Evolutionary conservation across 2,888 invertebrate species (phyloP), one percentile per base, ranked within the genome.

Genomic region (Apodemia hepburni): DNA sequence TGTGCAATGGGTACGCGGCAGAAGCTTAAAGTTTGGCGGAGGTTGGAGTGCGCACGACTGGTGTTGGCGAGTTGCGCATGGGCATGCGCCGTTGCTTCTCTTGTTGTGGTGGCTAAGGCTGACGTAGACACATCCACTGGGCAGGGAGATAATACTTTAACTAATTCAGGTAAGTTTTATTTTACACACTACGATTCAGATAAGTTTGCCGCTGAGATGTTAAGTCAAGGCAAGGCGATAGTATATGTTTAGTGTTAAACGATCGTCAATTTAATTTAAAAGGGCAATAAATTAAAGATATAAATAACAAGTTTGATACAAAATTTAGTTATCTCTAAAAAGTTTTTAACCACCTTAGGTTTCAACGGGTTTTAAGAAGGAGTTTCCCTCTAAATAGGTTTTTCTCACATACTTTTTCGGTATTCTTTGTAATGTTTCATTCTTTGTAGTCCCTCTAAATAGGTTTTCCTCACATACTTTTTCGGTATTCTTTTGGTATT

Each of bases 81-180:
- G 85, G 88, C 88, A 76, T 88, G 87, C 83, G 87, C 85, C 75
- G 71, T 87, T 64, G 77, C 76, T 59, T 75, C 76, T 61, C 75
- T 77, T 59, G 75, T 76, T 49, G 80, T 75, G 60, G 81, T 80
- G 61, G 83, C 82, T 29, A 81, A 81, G 67, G 81, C 88, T 33
- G 91, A 91, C 69, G 85, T 88, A 60, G 91, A 92, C 73, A 92
- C 92, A 29, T 91, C 92, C 64, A 92, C 92, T 9, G 92, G 92
- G 11, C 83, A 86, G 51, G 85, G 92, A 8, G 92, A 92, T 68
- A 92, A 92, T 70, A 85, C 87, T 17, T 81, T 90, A 29, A 85
- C 87, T 51, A 91, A 91, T 75, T 80, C 91, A 84, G 91, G 91
- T 90, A 80, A 67, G 64, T 74, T 54, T 51, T 22, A n/a, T 6